phyloP scores from a whole-genome alignment of 2,888 invertebrate genomes.

The Mythimna loreyi region DNA sequence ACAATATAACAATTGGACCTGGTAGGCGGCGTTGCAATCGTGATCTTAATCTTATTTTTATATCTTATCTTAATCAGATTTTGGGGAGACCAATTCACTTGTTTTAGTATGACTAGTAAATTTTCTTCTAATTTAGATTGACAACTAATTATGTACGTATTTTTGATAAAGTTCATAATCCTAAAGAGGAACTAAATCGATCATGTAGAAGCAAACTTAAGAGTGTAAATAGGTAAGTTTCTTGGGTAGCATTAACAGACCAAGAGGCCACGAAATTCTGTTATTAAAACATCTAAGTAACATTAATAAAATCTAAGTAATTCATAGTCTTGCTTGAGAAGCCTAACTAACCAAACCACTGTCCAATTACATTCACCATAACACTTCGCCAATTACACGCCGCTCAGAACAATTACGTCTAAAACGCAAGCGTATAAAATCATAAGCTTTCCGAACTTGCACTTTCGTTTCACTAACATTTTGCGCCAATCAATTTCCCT shows the following conservation, averaged over 20 bases:
- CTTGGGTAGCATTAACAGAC: no score
- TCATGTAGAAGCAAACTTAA: no score
- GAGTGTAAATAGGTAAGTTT: no score
- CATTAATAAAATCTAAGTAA: not conserved
- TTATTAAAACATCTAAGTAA: not conserved
- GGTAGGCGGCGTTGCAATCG: no score
- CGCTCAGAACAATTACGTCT: constrained; percentile 36
- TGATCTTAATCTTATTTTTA: no score
- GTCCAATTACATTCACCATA: not conserved
- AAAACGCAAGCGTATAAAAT: constrained; percentile 32
- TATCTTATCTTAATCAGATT: no score
- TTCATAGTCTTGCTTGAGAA: not conserved
- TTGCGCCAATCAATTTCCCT: constrained; percentile 65
- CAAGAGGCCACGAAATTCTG: not conserved
- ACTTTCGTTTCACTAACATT: constrained; percentile 59
- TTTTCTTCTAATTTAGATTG: not conserved
- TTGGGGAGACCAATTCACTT: not conserved
- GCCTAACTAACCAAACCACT: not conserved
- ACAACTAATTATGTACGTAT: no score
- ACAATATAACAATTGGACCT: no score
- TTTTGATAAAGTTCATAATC: no score
- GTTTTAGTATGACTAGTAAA: not conserved
- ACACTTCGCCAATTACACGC: constrained; percentile 13
- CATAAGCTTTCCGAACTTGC: constrained; percentile 31
- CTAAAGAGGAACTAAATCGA: no score